phyloP scores from a whole-genome alignment of 2,797 vertebrate species.

The Oreortyx pictus region DNA sequence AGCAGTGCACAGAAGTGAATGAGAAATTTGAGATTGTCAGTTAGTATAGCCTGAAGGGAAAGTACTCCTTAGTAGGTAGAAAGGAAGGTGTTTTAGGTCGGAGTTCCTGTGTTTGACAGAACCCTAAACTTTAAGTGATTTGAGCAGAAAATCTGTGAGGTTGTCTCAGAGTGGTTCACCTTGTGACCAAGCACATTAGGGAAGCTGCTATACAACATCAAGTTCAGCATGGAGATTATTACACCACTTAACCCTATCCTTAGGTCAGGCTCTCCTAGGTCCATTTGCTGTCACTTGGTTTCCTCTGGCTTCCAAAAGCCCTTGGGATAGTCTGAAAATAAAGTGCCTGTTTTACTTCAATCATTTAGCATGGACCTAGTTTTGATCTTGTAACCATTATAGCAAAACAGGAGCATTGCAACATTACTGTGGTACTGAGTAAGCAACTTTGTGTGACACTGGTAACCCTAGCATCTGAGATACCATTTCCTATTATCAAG shows the following conservation, averaged over 20 bases:
- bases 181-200: background rate
- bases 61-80: background rate
- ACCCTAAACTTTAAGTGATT: background rate
- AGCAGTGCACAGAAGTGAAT: background rate
- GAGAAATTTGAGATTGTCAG: background rate
- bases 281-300: constrained; percentile 47
- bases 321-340: constrained; percentile 35
- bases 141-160: background rate
- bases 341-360: constrained; percentile 31
- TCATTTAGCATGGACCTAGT: background rate
- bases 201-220: background rate
- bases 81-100: background rate
- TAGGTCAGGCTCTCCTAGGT: constrained; percentile 15
- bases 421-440: rapidly evolving
- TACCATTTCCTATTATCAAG: background rate
- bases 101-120: background rate
- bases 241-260: constrained; percentile 39
- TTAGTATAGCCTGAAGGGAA: background rate
- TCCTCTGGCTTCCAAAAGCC: constrained; percentile 37
- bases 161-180: background rate
- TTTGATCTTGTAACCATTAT: background rate
- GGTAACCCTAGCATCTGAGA: background rate
- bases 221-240: background rate
- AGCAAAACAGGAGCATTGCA: background rate
- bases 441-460: background rate